Evolutionary conservation across 2,113 vertebrate genomes (phyloP), one percentile per base, ranked within the genome.

Genomic region (Salvelinus alpinus): DNA sequence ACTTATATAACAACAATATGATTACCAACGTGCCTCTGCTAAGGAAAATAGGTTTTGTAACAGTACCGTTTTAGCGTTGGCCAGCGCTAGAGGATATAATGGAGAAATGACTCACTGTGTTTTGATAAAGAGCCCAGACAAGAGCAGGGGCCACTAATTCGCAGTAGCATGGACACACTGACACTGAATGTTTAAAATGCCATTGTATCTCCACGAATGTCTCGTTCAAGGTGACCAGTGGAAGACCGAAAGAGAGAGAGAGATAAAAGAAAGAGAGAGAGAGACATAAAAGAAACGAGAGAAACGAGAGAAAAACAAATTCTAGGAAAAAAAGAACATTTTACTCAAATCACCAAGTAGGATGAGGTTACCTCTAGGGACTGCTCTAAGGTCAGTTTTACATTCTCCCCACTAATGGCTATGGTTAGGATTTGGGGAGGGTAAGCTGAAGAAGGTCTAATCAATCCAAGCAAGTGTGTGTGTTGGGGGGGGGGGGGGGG

Each of bases 391-490:
- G 38, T 44, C 8, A 44, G 38, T 44, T 44, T 44, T 44, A 44
- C 38, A 44, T 44, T 44, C 1, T 44, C 38, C 38, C 38, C 38
- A 38, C 38, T 38, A 38, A 38, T 38, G 31, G 31, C 31, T 34
- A 34, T 34, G 31, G 31, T 34, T 34, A 34, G 31, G 31, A 34
- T 34, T 34, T 34, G 31, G 31, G 4, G 4, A 34, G 31, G 31
- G 31, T 34, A 34, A 34, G 5, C 31, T 34, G 31, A 34, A 82
- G 77, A 85, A 85, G 70, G 73, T 38, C 44, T 85, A 89, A 91
- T 94, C 88, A 88, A 91, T 92, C 88, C 84, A 87, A 89, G 86
- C 70, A 22, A 20, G n/a, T 73, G 51, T 38, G 34, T 64, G 64
- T 22, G 34, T 24, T 1, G 16, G 65, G 24, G 44, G 34, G 74